Percentiles rank a stretch among this genome's conserved stretches.
Conservation (phyloP, 2,113 vertebrate species). For the Myrmecophaga tridactyla region DNA sequence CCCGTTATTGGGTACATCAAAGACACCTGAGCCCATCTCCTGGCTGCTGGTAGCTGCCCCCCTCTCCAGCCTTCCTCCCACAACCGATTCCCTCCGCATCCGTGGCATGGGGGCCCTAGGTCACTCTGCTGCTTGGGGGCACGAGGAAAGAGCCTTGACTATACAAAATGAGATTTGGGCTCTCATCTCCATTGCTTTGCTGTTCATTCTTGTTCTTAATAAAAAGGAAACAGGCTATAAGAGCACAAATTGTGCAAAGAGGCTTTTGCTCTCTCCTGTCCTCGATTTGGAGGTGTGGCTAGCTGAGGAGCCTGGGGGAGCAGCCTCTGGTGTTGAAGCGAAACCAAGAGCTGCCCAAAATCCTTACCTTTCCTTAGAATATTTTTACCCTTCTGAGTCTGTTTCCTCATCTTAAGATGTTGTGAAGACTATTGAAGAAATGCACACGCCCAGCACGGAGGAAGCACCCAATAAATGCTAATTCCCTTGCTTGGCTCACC, state of each 20-base stretch:
- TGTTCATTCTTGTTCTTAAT: background rate
- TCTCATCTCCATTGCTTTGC: background rate
- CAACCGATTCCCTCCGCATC: background rate
- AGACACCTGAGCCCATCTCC: background rate
- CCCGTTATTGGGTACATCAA: background rate
- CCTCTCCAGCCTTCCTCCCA: background rate
- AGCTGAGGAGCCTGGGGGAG: background rate
- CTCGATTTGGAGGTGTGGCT: too few relatives aligned
- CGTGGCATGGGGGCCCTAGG: fast-evolving
- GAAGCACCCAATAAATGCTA: fast-evolving
- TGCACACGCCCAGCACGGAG: background rate
- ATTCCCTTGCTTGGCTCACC: background rate
- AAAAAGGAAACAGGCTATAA: background rate
- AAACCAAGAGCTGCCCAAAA: fast-evolving
- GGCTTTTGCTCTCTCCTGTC: background rate
- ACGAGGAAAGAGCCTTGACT: background rate
- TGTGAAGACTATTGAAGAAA: background rate
- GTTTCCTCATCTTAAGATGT: background rate
- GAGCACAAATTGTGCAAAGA: background rate
- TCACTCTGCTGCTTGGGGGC: fast-evolving
- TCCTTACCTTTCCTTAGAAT: background rate
- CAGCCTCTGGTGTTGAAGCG: background rate
- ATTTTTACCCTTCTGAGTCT: background rate
- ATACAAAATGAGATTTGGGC: background rate
- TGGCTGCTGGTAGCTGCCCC: fast-evolving